These are phyloP conservation scores for Cacoxenus indagator DNA, from an alignment of 2,888 invertebrate species.

Conservation along the genomic window DNA sequence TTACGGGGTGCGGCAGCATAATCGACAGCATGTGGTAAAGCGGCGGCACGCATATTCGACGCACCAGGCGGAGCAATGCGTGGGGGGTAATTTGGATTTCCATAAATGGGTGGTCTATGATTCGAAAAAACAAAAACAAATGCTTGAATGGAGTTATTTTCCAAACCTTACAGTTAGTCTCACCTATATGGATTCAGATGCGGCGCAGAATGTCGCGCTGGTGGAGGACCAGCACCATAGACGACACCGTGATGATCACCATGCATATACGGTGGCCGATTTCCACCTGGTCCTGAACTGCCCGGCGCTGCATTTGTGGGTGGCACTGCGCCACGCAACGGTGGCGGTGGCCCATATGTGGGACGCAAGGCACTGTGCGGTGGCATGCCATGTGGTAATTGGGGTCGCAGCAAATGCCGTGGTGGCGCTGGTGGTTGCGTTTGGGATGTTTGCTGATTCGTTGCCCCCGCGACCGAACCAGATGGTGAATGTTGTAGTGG, in stretches of 20 bases:
- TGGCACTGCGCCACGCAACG: constrained; percentile 54
- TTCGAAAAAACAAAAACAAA: constrained; percentile 15
- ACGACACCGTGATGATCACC: constrained; percentile 52
- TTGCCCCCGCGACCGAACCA: constrained; percentile 37
- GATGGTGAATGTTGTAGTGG: constrained; percentile 18
- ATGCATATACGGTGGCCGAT: constrained; percentile 50
- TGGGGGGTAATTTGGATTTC: constrained; percentile 67
- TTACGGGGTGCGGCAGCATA: constrained; percentile 63
- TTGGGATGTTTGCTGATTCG: constrained; percentile 17
- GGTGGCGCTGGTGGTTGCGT: constrained; percentile 34
- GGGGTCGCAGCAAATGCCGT: constrained; percentile 37
- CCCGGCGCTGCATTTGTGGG: constrained; percentile 40
- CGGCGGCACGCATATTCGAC: constrained; percentile 51
- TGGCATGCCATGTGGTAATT: constrained; percentile 41
- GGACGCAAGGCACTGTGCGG: constrained; percentile 58
- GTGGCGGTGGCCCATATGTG: constrained; percentile 69
- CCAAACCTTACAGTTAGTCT: constrained; percentile 6
- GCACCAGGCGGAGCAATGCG: constrained; percentile 57
- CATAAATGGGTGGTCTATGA: constrained; percentile 63
- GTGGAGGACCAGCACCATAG: constrained; percentile 56
- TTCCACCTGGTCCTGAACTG: constrained; percentile 30
- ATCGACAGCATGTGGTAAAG: constrained; percentile 48
- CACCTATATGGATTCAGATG: constrained; percentile 68
- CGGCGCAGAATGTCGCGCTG: constrained; percentile 64
- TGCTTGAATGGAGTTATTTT: background rate